Evolutionary conservation across 2,888 invertebrate species (phyloP).

Genomic region (Icerya purchasi): DNA sequence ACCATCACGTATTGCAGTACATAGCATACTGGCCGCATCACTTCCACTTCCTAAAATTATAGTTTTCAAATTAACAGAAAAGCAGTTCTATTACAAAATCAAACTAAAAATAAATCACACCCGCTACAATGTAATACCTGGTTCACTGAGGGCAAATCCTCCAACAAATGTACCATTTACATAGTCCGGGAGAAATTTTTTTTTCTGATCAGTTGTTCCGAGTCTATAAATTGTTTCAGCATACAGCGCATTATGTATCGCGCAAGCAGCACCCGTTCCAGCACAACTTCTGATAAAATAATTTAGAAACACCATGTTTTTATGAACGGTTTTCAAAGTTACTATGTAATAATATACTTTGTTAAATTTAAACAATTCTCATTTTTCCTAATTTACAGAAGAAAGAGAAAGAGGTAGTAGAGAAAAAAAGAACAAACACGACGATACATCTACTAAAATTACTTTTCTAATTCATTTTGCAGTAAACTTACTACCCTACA

Average conservation of each 20-base stretch:
- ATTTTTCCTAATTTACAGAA: too few relatives aligned
- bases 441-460: too few relatives aligned
- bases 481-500: too few relatives aligned
- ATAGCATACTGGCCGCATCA: slow-evolving; percentile 47
- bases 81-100: not conserved
- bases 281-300: slow-evolving; percentile 40
- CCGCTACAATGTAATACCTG: slow-evolving; percentile 30
- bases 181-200: slow-evolving; percentile 38
- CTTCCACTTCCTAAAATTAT: slow-evolving; percentile 42
- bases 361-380: too few relatives aligned
- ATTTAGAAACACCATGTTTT: too few relatives aligned
- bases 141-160: slow-evolving; percentile 60
- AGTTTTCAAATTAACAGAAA: not conserved
- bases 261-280: slow-evolving; percentile 49
- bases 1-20: slow-evolving; percentile 35
- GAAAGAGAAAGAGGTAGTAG: too few relatives aligned
- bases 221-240: slow-evolving; percentile 41
- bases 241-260: slow-evolving; percentile 58
- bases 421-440: too few relatives aligned
- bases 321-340: too few relatives aligned
- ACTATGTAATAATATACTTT: too few relatives aligned
- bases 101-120: not conserved
- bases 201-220: slow-evolving; percentile 43
- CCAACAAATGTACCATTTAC: slow-evolving; percentile 40
- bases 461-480: too few relatives aligned